Evolutionary conservation across 1,140 invertebrate species (phyloP), one percentile per base, ranked within the genome.

Genomic region (Drosophila ironensis): DNA sequence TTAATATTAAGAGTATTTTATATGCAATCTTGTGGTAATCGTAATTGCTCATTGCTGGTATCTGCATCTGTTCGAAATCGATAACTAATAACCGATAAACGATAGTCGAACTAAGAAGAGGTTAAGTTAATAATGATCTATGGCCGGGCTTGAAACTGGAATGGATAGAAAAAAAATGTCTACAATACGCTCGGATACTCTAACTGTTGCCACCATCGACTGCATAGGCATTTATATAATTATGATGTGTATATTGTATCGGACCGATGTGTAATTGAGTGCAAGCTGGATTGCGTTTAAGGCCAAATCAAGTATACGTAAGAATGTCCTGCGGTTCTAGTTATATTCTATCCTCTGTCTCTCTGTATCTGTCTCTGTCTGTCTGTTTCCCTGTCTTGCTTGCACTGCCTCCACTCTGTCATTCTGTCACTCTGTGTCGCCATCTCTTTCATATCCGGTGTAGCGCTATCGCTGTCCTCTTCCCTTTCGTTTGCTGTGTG

Each of bases 251-350:
- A 42, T 27, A 27, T n/a, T n/a, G n/a, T 27, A 16, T 35, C 24
- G 20, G 33, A 20, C 33, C 47, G 47, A 50, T 50, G 16, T 64
- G 14, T 27, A 33, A 46, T 27, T 56, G 30, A 38, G 45, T 42
- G 45, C 45, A 38, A 71, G 44, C 48, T 46, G 41, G 51, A 54
- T 47, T 54, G 54, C 63, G 42, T 46, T 54, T 75, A 69, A 69
- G 77, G 77, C 78, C 72, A 82, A 81, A 82, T 82, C 35, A 77
- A 82, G 76, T 81, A 80, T 75, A 81, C 75, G 56, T 80, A 50
- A 63, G 53, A 57, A 69, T 73, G 70, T 69, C 51, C 25, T 54
- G 19, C 33, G 61, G 40, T 38, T 67, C 61, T 42, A 71, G 51
- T 51, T 47, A 30, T 33, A 45, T 51, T 69, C 52, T 33, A 6